These are phyloP conservation scores for Felis chaus DNA, from an alignment of 2,113 vertebrate genomes.

Conservation along the genomic window DNA sequence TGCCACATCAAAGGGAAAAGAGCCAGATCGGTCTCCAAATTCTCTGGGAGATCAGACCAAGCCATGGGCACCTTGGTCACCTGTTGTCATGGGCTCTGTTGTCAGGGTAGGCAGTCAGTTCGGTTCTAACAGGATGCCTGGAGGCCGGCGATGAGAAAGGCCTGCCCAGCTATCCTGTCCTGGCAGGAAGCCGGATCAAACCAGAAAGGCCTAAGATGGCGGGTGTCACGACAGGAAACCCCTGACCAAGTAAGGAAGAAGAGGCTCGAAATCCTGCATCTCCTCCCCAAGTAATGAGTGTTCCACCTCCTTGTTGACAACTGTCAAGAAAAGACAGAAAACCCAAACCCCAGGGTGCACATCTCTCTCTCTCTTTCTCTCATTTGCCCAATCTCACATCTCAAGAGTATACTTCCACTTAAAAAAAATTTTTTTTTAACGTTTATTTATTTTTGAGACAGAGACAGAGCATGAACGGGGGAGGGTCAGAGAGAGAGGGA, in stretches of 20 bases:
- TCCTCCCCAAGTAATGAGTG: not conserved
- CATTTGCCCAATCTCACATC: not conserved
- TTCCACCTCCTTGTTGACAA: not conserved
- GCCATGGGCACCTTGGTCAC: not conserved
- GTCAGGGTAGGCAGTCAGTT: not conserved
- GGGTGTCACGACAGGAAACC: not conserved
- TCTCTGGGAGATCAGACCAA: not conserved
- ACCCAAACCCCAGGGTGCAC: not conserved
- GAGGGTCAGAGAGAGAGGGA: too few relatives aligned
- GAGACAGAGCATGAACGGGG: too few relatives aligned
- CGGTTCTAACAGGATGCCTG: not conserved
- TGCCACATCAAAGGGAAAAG: not conserved
- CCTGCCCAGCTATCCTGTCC: not conserved
- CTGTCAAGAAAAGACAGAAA: not conserved
- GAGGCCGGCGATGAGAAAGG: not conserved
- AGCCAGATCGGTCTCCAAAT: not conserved
- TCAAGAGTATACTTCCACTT: not conserved
- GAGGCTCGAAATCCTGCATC: not conserved
- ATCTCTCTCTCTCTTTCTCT: too few relatives aligned
- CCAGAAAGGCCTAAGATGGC: not conserved
- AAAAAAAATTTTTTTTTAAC: too few relatives aligned
- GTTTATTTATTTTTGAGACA: too few relatives aligned
- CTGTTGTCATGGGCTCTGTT: not conserved
- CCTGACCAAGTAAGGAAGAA: not conserved
- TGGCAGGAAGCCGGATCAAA: not conserved